Evolutionary conservation across 2,113 vertebrate genomes (phyloP).

Genomic region (Pterocles burchelli): DNA sequence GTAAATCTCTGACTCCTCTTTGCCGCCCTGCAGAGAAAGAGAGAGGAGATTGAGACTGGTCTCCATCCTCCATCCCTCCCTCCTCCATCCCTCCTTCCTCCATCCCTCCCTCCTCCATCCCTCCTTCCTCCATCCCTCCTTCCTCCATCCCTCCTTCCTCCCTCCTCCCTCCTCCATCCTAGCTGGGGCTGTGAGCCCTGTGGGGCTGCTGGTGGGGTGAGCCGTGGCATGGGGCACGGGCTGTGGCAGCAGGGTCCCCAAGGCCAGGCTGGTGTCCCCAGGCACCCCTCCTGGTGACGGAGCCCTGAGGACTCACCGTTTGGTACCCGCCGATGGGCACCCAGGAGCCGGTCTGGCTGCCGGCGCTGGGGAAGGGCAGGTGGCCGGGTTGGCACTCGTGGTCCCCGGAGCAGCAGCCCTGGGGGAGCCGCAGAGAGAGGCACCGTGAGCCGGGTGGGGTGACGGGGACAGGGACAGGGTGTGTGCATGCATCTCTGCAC

Average conservation of each 20-base stretch:
- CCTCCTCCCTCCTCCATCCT: background rate
- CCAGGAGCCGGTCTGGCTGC: constrained; percentile 7
- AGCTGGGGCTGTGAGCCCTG: no score
- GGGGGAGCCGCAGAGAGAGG: background rate
- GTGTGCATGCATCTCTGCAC: background rate
- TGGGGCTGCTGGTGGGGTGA: background rate
- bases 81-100: background rate
- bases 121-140: background rate
- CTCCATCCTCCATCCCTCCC: background rate
- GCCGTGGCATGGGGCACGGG: fast-evolving
- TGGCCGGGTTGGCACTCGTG: background rate
- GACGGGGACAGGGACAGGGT: no score
- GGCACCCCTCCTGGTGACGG: fast-evolving
- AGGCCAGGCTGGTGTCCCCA: fast-evolving
- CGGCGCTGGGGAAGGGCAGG: background rate
- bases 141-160: background rate
- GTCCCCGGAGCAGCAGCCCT: constrained; percentile 46
- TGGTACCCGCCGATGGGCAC: constrained; percentile 1
- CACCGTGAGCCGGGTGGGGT: background rate
- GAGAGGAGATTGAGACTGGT: background rate
- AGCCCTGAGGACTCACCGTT: constrained; percentile 27
- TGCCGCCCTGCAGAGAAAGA: constrained; percentile 13
- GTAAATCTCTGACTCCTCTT: constrained; percentile 12
- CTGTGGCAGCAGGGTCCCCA: background rate
- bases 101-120: background rate